Percentiles rank a stretch among this genome's conserved stretches.
These are phyloP conservation scores for Marcusenius ussheri DNA, from an alignment of 2,113 vertebrate species.

Conservation along the genomic window DNA sequence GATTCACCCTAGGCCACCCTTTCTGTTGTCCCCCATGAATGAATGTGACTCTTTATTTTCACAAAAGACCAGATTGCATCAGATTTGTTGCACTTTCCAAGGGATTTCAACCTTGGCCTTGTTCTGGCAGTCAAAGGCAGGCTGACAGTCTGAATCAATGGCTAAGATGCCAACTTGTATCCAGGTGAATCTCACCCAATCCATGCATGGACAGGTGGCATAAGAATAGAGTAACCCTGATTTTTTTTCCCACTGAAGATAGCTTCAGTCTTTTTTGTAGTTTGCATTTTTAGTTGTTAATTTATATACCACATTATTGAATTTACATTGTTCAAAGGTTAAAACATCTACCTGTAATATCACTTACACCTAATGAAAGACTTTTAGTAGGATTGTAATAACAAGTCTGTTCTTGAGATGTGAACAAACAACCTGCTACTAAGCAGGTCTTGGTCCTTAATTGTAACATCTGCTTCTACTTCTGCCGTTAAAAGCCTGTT, in stretches of 20 bases:
- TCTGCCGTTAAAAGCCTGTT: neutral
- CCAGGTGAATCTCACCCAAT: neutral
- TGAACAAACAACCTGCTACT: neutral
- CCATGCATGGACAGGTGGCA: neutral
- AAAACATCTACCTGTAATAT: neutral
- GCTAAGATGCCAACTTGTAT: neutral
- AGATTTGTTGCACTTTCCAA: conserved; percentile 19
- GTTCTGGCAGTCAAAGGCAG: conserved; percentile 25
- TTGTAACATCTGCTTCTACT: neutral
- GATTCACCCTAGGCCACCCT: conserved; percentile 11
- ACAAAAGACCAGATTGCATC: conserved; percentile 18
- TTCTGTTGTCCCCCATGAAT: conserved; percentile 13
- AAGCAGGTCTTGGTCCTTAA: neutral
- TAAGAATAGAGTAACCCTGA: neutral
- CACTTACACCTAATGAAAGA: neutral
- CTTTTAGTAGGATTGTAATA: neutral
- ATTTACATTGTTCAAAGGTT: neutral
- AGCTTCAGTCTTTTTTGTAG: neutral
- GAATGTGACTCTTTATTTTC: conserved; percentile 21
- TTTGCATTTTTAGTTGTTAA: neutral
- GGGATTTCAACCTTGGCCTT: conserved; percentile 31
- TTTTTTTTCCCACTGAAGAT: neutral
- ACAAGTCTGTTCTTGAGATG: neutral
- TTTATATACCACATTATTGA: neutral
- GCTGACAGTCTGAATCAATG: neutral